Conservation (phyloP, 30 jellyfish, hydroid and myxozoan species). For the Pelagia noctiluca region DNA sequence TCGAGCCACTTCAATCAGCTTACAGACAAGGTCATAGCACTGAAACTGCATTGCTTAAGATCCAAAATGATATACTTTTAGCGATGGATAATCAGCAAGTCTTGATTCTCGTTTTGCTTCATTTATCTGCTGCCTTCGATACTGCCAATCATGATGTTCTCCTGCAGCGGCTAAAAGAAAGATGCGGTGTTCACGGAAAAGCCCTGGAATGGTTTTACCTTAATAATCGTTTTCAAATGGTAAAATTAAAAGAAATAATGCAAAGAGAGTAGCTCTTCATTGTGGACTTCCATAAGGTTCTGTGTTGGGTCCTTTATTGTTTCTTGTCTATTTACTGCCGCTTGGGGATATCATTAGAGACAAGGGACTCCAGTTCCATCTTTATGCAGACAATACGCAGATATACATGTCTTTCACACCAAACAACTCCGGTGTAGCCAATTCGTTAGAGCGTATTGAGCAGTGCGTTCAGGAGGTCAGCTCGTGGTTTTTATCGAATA, state of each 20-base stretch:
- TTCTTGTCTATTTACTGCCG: not conserved
- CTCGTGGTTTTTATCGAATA: constrained; percentile 38
- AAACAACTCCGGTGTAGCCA: not conserved
- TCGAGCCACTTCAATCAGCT: no score
- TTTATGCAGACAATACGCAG: no score
- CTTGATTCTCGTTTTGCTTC: constrained; percentile 53
- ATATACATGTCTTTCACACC: constrained; percentile 36
- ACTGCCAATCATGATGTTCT: constrained; percentile 53
- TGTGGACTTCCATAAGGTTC: no score
- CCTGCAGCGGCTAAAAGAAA: constrained; percentile 25
- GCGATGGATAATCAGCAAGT: constrained; percentile 59
- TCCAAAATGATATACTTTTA: no score
- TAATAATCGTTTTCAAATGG: not conserved
- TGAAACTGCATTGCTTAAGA: no score
- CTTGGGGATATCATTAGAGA: constrained; percentile 40
- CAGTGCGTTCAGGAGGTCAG: no score
- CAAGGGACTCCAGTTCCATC: constrained; percentile 59
- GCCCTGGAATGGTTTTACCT: constrained; percentile 13
- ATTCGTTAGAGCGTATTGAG: constrained; percentile 13
- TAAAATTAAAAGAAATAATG: no score
- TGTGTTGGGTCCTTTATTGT: constrained; percentile 31
- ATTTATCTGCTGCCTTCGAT: no score
- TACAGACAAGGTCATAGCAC: constrained; percentile 53
- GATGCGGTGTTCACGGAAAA: constrained; percentile 52
- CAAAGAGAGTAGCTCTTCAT: no score